phyloP scores from a whole-genome alignment of 35 echinoderm and acorn worm genomes.

The Heliocidaris tuberculata region DNA sequence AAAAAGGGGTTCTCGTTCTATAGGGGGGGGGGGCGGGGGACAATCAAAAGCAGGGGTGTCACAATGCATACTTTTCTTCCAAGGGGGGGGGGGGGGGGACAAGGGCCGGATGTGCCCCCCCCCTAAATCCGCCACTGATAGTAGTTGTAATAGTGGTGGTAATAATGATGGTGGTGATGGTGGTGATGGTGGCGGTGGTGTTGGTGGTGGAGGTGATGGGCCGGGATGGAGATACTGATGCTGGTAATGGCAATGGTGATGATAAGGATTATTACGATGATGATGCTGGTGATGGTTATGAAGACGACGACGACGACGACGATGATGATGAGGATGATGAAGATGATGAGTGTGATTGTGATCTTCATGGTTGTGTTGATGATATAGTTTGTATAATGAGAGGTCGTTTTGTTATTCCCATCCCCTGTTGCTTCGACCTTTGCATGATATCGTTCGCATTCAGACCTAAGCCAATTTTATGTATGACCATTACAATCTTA shows the following conservation, averaged over 20 bases:
- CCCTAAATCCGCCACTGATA: too few species aligned
- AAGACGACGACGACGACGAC: too few species aligned
- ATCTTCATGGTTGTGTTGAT: neutral
- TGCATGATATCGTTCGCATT: neutral
- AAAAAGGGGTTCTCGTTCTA: too few species aligned
- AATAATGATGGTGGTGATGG: neutral
- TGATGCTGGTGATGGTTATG: too few species aligned
- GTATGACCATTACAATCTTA: neutral
- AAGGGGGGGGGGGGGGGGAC: too few species aligned
- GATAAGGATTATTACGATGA: too few species aligned
- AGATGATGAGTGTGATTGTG: too few species aligned
- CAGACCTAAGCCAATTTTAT: neutral
- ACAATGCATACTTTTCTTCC: too few species aligned
- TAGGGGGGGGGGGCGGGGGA: too few species aligned
- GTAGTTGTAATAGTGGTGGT: neutral
- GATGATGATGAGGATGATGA: too few species aligned
- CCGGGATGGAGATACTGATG: neutral
- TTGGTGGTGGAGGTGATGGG: neutral
- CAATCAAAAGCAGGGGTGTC: too few species aligned
- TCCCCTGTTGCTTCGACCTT: neutral
- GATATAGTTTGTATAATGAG: neutral
- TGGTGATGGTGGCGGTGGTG: neutral
- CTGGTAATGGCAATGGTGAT: neutral
- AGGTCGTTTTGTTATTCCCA: neutral
- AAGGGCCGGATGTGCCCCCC: too few species aligned